Conservation (phyloP, 2,888 invertebrate species). For the Trichopoda pennipes region DNA sequence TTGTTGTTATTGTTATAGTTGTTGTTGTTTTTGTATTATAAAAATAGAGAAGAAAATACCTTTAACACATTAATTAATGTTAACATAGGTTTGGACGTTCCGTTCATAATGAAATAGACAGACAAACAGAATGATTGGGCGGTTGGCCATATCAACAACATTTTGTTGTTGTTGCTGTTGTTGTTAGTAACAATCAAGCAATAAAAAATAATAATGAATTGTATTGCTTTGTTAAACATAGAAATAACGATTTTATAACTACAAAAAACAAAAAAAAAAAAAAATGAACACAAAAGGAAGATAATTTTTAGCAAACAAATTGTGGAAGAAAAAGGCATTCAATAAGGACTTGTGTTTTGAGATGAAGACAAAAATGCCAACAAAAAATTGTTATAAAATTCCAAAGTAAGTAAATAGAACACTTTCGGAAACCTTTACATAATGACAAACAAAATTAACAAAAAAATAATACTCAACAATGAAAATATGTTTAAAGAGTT, state of each 20-base stretch:
- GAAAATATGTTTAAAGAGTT: too few species aligned
- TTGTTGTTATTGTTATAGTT: slow-evolving; percentile 18
- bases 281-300: neutral
- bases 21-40: slow-evolving; percentile 17
- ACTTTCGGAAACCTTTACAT: too few species aligned
- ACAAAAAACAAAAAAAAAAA: neutral
- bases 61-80: slow-evolving; percentile 65
- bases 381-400: too few species aligned
- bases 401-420: too few species aligned
- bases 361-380: too few species aligned
- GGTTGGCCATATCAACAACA: neutral
- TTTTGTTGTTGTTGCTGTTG: neutral
- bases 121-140: neutral
- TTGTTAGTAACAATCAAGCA: too few species aligned
- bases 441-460: too few species aligned
- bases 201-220: slow-evolving; percentile 13
- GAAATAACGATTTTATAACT: slow-evolving; percentile 25
- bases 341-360: neutral
- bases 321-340: neutral
- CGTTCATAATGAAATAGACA: slow-evolving; percentile 1
- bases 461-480: too few species aligned
- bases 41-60: slow-evolving; percentile 59
- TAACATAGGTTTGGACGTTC: slow-evolving; percentile 33
- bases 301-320: neutral
- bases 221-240: slow-evolving; percentile 29